phyloP scores from a whole-genome alignment of 2,888 invertebrate genomes.

The Frankliniella intonsa region DNA sequence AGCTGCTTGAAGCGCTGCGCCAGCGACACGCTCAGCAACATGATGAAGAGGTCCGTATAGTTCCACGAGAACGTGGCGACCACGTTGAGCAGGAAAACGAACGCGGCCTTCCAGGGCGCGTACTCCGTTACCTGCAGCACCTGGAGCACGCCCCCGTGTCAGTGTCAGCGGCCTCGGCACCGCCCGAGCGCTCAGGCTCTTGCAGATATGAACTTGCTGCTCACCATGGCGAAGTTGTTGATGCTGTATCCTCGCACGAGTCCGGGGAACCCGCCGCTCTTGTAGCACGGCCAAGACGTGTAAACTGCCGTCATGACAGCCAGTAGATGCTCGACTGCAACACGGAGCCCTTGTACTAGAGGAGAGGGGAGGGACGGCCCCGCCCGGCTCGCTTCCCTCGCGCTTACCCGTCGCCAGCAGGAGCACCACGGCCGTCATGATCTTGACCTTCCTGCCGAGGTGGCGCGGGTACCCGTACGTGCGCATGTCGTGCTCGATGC shows the following conservation, averaged over 20 bases:
- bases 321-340: slow-evolving; percentile 57
- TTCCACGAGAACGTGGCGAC: slow-evolving; percentile 42
- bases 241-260: slow-evolving; percentile 44
- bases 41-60: slow-evolving; percentile 42
- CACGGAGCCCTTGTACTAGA: slow-evolving; percentile 22
- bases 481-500: slow-evolving; percentile 44
- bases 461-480: slow-evolving; percentile 42
- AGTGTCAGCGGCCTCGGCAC: background rate
- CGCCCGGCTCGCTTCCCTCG: background rate
- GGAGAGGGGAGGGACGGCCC: background rate
- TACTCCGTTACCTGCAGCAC: slow-evolving; percentile 38
- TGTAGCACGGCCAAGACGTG: slow-evolving; percentile 49
- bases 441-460: slow-evolving; percentile 42
- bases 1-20: slow-evolving; percentile 40
- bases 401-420: slow-evolving; percentile 43
- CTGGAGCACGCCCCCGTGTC: slow-evolving; percentile 31
- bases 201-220: background rate
- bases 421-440: slow-evolving; percentile 42
- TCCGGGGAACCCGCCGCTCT: slow-evolving; percentile 40
- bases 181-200: background rate
- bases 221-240: slow-evolving; percentile 45
- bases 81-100: slow-evolving; percentile 38
- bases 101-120: slow-evolving; percentile 35
- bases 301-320: slow-evolving; percentile 57
- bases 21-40: slow-evolving; percentile 40